These are phyloP conservation scores for Diacarnus erythraeanus DNA, from an alignment of 37 sponge, comb jelly and placozoan species.

Conservation along the genomic window DNA sequence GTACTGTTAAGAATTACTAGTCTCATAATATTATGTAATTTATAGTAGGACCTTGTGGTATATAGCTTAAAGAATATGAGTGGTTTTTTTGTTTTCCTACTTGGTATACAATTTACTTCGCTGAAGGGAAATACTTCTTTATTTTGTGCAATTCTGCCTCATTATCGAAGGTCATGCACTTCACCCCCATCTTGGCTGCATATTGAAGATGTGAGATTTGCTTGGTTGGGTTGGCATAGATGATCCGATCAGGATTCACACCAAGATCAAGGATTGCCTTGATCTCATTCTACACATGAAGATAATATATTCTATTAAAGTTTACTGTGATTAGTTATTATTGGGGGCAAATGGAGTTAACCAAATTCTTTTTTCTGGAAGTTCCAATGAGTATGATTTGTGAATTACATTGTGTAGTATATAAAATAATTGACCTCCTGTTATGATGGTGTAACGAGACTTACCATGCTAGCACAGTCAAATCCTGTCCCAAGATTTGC, in stretches of 20 bases:
- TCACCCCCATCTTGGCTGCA: slow-evolving; percentile 74
- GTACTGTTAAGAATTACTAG: too few relatives aligned
- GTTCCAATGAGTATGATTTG: slow-evolving; percentile 58
- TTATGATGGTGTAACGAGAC: not conserved
- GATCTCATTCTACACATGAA: slow-evolving; percentile 70
- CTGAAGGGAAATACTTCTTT: slow-evolving; percentile 34
- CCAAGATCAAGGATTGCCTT: slow-evolving; percentile 62
- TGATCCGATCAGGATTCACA: slow-evolving; percentile 57
- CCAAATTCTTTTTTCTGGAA: too few relatives aligned
- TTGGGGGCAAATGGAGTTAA: too few relatives aligned
- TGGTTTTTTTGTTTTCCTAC: too few relatives aligned
- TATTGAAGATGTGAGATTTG: slow-evolving; percentile 84
- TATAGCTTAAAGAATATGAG: too few relatives aligned
- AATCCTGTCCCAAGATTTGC: slow-evolving; percentile 82
- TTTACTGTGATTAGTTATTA: too few relatives aligned
- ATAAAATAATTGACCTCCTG: not conserved
- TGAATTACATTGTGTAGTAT: slow-evolving; percentile 60
- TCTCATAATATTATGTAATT: too few relatives aligned
- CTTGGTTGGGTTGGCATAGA: slow-evolving; percentile 95
- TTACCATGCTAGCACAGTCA: slow-evolving; percentile 90
- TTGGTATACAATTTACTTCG: slow-evolving; percentile 63
- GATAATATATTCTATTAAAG: too few relatives aligned
- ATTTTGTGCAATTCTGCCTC: slow-evolving; percentile 79
- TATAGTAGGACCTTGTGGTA: too few relatives aligned
- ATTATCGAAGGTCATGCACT: slow-evolving; percentile 87